Conservation (phyloP, 2,797 vertebrate species). For the Sebastes trivittatus region DNA sequence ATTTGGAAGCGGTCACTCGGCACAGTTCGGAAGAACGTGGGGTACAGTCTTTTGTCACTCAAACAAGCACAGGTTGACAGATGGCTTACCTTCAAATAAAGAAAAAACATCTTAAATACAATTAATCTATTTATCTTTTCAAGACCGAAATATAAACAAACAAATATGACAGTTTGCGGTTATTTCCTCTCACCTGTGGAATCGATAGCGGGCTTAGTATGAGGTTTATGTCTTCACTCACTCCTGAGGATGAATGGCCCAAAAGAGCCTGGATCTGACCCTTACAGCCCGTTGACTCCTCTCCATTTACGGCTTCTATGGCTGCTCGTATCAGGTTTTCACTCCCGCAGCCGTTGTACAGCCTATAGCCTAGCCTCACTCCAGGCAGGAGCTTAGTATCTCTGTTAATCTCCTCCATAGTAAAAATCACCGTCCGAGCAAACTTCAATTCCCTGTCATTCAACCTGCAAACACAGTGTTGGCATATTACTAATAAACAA, state of each 20-base stretch:
- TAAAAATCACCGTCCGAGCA: conserved; percentile 71
- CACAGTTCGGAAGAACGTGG: conserved; percentile 73
- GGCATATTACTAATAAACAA: not conserved
- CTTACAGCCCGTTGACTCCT: conserved; percentile 28
- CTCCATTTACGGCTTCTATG: conserved; percentile 58
- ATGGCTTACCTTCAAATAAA: conserved; percentile 58
- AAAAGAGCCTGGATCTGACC: conserved; percentile 59
- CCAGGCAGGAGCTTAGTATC: conserved; percentile 60
- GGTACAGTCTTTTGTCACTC: conserved; percentile 61
- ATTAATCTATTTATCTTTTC: not conserved
- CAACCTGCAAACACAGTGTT: conserved; percentile 42
- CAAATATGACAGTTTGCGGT: not conserved
- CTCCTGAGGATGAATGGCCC: conserved; percentile 72
- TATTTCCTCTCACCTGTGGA: conserved; percentile 64
- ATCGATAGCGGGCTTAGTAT: conserved; percentile 57
- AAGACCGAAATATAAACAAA: not conserved
- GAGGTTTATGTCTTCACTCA: conserved; percentile 56
- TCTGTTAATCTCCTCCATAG: conserved; percentile 74
- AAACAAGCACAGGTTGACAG: conserved; percentile 69
- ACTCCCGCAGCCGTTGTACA: conserved; percentile 68
- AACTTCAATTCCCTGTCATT: conserved; percentile 75
- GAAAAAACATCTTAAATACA: not conserved
- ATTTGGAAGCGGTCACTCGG: conserved; percentile 72
- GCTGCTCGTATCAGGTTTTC: conserved; percentile 66
- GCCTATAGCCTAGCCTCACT: conserved; percentile 66